These are phyloP conservation scores for Melanotaenia pygmaea DNA, from an alignment of 2,797 vertebrate species.

Conservation along the genomic window DNA sequence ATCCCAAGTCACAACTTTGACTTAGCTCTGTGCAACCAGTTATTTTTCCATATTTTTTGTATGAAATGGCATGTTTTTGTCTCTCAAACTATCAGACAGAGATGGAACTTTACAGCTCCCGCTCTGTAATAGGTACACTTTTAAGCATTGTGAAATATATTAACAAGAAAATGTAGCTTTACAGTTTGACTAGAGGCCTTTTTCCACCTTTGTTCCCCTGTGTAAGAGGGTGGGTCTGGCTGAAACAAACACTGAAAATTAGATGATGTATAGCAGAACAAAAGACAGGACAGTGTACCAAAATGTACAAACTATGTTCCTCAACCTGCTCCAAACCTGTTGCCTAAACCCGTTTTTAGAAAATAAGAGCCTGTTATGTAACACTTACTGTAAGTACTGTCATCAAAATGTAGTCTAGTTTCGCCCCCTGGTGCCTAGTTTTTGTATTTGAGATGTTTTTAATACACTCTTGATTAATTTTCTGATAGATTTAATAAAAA, in stretches of 20 bases:
- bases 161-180: neutral
- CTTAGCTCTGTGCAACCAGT: neutral
- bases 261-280: neutral
- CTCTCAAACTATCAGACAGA: neutral
- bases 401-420: constrained; percentile 3
- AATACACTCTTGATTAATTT: neutral
- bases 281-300: neutral
- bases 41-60: neutral
- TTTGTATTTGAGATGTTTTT: neutral
- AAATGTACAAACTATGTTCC: neutral
- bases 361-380: neutral
- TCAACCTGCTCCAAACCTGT: neutral
- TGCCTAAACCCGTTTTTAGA: neutral
- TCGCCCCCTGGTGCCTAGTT: constrained; percentile 55
- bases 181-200: neutral
- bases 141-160: neutral
- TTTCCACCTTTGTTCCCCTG: neutral
- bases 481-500: neutral
- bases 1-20: neutral
- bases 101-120: neutral
- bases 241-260: neutral
- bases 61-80: neutral
- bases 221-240: neutral
- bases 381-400: neutral
- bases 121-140: neutral